A percentile compares a stretch with the other conserved stretches of the same genome.
phyloP scores from a whole-genome alignment of 2,797 vertebrate species.

The Hemibagrus guttatus region DNA sequence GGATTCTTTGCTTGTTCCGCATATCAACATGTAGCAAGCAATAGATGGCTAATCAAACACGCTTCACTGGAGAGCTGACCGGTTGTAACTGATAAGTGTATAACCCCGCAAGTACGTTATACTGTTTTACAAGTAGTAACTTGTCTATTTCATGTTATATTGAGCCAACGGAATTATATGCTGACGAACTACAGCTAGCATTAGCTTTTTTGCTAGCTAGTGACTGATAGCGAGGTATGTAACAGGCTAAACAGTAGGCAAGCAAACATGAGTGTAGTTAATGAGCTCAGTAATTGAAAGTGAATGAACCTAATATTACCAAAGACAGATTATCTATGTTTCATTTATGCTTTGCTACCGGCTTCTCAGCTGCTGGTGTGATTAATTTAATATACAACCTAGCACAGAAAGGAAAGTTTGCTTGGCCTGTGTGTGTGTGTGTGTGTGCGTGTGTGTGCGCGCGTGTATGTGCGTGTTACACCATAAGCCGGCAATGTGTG shows the following conservation, averaged over 20 bases:
- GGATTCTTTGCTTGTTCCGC: slow-evolving; percentile 66
- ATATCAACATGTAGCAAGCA: slow-evolving; percentile 32
- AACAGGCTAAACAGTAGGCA: background rate
- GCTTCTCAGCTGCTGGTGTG: background rate
- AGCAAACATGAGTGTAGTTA: too few relatives aligned
- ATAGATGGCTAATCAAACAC: slow-evolving; percentile 9
- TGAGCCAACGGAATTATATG: too few relatives aligned
- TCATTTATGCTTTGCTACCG: background rate
- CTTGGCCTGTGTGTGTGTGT: background rate
- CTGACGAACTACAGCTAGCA: background rate
- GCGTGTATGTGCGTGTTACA: background rate
- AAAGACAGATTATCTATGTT: background rate
- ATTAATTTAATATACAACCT: background rate
- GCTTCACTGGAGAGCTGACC: background rate
- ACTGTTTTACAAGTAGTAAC: background rate
- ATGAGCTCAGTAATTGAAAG: background rate
- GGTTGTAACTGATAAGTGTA: background rate
- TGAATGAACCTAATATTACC: background rate
- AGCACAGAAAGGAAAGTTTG: slow-evolving; percentile 17
- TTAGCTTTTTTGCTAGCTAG: slow-evolving; percentile 3
- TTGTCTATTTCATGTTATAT: background rate
- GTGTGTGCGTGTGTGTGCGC: background rate
- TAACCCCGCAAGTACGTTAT: background rate
- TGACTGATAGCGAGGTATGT: background rate
- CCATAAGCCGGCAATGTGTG: background rate